Base-by-base conservation (phyloP, 23 tunicate species). In the Pegea sp. region DNA sequence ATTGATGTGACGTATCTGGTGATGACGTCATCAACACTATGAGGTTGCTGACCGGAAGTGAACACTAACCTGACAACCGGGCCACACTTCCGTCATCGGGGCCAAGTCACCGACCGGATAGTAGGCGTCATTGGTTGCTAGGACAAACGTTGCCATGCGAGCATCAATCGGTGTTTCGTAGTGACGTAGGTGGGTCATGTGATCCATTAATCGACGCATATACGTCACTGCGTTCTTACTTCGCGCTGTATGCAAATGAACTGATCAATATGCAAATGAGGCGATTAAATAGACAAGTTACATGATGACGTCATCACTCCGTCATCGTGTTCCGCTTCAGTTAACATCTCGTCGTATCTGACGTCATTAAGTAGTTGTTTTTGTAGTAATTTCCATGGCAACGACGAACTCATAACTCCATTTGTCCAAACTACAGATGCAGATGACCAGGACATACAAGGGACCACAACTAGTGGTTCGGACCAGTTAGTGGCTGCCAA, bases 361-460 rank as follows among this genome's bases (percentile, higher is more conserved):
- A 69, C 75, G 28, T 87, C 48, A 49, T 33, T 48, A 0, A 66
- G 46, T 34, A 69, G 69, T 42, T 87, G 67, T 1, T 42, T 22
- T 59, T 87, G 88, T 49, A 87, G 53, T 22, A 61, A 60, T 29
- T 78, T 46, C 96, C 96, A 87, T 18, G 88, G 78, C 16, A 87
- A 60, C 4, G 78, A 58, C 27, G 64, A 69, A 55, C 88, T 75
- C 32, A 87, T 29, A 18, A 76, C 96, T 6, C 96, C 96, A 29
- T 75, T 78, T 19, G 88, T 87, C 88, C 88, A 87, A 0, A 87
- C 96, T 22, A 75, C 89, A 22, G 88, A 75, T 4, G 96, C 66
- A 16, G 96, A 75, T 5, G 96, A 64, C 96, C 96, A 87, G 5
- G 96, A 87, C 78, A 87, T 69, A 52, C 96, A 75, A 3, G 96